Evolutionary conservation across 2,113 vertebrate genomes (phyloP), one percentile per base, ranked within the genome.

Genomic region (Psilopsiagon aymara): DNA sequence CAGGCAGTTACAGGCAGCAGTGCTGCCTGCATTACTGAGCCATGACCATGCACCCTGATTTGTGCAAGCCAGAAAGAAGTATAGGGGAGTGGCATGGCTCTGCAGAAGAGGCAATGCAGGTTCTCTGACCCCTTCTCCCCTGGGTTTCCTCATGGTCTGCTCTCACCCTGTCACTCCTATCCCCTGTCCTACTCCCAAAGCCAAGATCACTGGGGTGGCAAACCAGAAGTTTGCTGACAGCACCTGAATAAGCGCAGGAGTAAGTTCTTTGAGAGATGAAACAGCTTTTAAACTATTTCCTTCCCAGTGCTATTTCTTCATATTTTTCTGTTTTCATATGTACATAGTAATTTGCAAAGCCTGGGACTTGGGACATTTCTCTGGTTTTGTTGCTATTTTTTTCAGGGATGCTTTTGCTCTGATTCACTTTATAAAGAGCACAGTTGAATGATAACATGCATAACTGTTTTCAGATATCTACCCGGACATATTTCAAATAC

Each of bases 11-110:
- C 7, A 33, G 39, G 51, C 35, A 78, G 49, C 49, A 39, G 33
- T 6, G 23, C 13, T 83, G 35, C 19, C 15, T 23, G 15, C 17
- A 44, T 46, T 44, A 27, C 10, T 0, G 3, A 51, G 33, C 27
- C 37, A 7, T 11, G 37, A 13, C 17, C 1, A 0, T 5, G 13
- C 10, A 10, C 24, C 27, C 20, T 44, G 62, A 7, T 18, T 31
- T 51, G 9, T 88, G 76, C 25, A 59, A 86, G 19, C 12, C n/a
- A 55, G 71, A 44, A 8, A 49, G 51, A 63, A 47, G 11, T 4
- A 16, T 19, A 59, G 18, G 24, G 35, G 24, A 41, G 33, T 1
- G 10, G 20, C 4, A 11, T 3, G 6, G 13, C 25, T 46, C 47
- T 88, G 33, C 9, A 60, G 29, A 25, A 1, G 4, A 9, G 12